Base-by-base conservation (phyloP, 1,140 invertebrate species). In the Arion vulgaris region DNA sequence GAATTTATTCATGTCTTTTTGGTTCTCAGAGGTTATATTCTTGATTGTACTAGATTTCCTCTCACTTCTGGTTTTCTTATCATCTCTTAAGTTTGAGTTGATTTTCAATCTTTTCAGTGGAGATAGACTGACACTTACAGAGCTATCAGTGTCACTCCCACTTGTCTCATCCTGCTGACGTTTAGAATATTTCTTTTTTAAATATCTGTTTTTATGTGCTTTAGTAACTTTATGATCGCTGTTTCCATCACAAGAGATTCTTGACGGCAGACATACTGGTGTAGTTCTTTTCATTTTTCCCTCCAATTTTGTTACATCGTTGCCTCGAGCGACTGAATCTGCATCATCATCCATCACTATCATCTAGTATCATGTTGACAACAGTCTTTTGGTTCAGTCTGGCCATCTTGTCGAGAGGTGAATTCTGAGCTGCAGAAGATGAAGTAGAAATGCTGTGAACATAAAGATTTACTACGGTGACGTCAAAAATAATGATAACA, bases 361-460 rank as follows among this genome's bases (percentile, higher is more conserved):
- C 88, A 81, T 88, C 77, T 73, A 86, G 82, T 26, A 90, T 76
- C 69, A 87, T 83, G 76, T 85, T 80, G 17, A 86, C 83, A 0
- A 88, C 87, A 84, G 86, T 81, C 71, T 85, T 69, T 23, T 83
- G 82, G 36, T 86, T 88, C n/a, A 85, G 71, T 74, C 80, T n/a
- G 34, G 41, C 76, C 51, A 82, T n/a, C 38, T 38, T 81, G 0
- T 38, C 34, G 0, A 81, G 32, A 19, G 80, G 69, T 36, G 69
- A 71, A 7, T 17, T 49, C 49, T 19, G 7, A 17, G 69, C 34
- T 49, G 79, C 4, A 53, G 34, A 32, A 57, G 15, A 57, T n/a
- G n/a, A 57, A 45, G 41, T 7, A 45, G 5, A 15, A 5, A 45
- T 45, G 41, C 41, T 45, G 41, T 45, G 5, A 45, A n/a, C n/a